Conservation (phyloP, 2,888 invertebrate genomes). For the Euclidia mi region DNA sequence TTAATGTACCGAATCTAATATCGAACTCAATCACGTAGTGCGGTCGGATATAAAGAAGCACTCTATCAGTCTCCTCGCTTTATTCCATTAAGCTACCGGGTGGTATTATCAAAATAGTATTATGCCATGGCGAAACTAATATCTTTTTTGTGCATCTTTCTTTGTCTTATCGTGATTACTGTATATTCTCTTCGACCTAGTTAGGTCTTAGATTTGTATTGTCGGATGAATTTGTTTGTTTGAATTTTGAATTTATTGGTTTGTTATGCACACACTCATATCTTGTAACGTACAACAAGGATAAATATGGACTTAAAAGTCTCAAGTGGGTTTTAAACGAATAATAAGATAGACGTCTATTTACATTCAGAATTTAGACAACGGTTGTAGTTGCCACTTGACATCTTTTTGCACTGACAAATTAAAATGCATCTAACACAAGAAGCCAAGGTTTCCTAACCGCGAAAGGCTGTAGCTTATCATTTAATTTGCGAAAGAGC, state of each 20-base stretch:
- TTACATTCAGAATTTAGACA: no score
- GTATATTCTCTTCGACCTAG: background rate
- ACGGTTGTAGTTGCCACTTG: no score
- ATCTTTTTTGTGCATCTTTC: background rate
- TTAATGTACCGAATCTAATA: conserved; percentile 49
- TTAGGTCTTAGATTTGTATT: background rate
- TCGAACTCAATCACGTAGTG: conserved; percentile 61
- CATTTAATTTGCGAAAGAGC: conserved; percentile 68
- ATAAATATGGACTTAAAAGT: no score
- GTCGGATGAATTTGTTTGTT: no score
- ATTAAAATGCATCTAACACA: conserved; percentile 5
- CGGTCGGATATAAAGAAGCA: conserved; percentile 57
- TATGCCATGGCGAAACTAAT: background rate
- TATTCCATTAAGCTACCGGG: conserved; percentile 7
- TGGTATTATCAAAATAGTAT: background rate
- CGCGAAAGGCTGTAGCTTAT: conserved; percentile 55
- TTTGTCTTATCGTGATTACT: background rate
- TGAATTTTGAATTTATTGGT: no score
- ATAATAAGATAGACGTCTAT: no score
- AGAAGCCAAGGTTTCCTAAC: conserved; percentile 52
- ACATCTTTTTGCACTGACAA: no score
- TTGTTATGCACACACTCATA: no score
- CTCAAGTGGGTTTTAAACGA: no score
- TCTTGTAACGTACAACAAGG: no score
- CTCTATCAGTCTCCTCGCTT: conserved; percentile 29